Evolutionary conservation across 2,797 vertebrate species (phyloP).

Genomic region (Bufotes viridis): DNA sequence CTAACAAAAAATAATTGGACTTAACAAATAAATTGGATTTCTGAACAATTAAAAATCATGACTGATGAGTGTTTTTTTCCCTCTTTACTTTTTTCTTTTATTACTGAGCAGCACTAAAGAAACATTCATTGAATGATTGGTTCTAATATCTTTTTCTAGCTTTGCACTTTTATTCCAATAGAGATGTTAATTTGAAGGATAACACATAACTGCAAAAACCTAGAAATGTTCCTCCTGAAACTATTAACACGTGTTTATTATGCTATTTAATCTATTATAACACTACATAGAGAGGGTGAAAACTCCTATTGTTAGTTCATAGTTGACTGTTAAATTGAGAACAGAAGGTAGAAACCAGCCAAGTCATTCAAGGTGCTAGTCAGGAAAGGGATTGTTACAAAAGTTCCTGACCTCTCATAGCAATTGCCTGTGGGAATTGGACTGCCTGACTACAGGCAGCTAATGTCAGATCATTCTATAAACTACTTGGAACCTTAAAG

Average conservation of each 20-base stretch:
- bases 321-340: slow-evolving; percentile 45
- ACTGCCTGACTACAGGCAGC: slow-evolving; percentile 28
- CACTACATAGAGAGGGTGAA: slow-evolving; percentile 8
- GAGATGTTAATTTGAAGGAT: not conserved
- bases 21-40: too few species aligned
- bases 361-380: slow-evolving; percentile 43
- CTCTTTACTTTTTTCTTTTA: too few species aligned
- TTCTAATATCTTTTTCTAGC: not conserved
- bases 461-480: slow-evolving; percentile 26
- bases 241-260: slow-evolving; percentile 3
- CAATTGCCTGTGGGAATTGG: slow-evolving; percentile 43
- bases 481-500: not conserved
- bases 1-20: too few species aligned
- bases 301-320: slow-evolving; percentile 36
- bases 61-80: not conserved
- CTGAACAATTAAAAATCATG: not conserved
- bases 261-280: slow-evolving; percentile 25
- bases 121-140: not conserved
- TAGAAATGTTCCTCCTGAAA: not conserved
- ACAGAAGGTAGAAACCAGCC: slow-evolving; percentile 38
- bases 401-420: slow-evolving; percentile 33
- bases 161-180: not conserved
- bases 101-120: not conserved
- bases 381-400: slow-evolving; percentile 51
- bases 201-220: not conserved